Evolutionary conservation across 1,140 invertebrate genomes (phyloP).

Genomic region (Rhagoletis pomonella): DNA sequence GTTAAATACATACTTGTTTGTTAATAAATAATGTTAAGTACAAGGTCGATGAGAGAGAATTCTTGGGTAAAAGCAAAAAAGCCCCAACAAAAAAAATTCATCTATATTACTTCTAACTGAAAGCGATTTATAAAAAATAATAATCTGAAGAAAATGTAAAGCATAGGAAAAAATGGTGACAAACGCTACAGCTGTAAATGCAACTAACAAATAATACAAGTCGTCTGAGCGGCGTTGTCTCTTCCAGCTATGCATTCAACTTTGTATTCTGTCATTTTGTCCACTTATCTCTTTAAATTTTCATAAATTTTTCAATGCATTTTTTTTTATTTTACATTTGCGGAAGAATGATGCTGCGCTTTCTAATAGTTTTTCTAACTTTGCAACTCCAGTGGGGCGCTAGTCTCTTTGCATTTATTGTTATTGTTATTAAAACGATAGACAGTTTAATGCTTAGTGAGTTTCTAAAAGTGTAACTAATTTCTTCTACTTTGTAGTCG

Average conservation of each 20-base stretch:
- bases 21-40: neutral
- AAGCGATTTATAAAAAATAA: neutral
- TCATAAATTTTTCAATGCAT: too few relatives aligned
- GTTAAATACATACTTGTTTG: neutral
- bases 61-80: neutral
- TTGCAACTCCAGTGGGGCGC: neutral
- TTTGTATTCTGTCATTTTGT: neutral
- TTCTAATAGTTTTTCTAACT: neutral
- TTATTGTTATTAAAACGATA: constrained; percentile 6
- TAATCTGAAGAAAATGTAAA: neutral
- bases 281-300: too few relatives aligned
- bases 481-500: neutral
- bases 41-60: constrained; percentile 39
- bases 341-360: constrained; percentile 41
- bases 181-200: neutral
- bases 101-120: too few relatives aligned
- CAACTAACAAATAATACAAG: neutral
- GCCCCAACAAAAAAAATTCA: neutral
- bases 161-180: too few relatives aligned
- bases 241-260: neutral
- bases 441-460: constrained; percentile 20
- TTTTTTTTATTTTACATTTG: neutral
- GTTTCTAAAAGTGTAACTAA: neutral
- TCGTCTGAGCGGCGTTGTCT: neutral
- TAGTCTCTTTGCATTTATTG: neutral